Percentiles rank a stretch among this genome's conserved stretches.
These are phyloP conservation scores for Molossus alvarezi DNA, from an alignment of 2,797 vertebrate species.

Conservation along the genomic window DNA sequence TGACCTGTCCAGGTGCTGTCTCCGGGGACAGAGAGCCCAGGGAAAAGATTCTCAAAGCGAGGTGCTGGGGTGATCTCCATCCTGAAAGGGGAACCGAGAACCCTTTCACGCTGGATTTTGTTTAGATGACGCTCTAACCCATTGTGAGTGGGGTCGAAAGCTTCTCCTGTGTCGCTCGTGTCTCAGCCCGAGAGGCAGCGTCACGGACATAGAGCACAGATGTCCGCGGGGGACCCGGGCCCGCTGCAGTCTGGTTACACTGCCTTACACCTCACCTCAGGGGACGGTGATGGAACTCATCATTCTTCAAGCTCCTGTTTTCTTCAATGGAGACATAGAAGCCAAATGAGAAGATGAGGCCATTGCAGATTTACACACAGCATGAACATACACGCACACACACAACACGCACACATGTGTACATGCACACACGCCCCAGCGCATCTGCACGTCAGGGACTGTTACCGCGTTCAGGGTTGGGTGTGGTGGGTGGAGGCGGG, in stretches of 20 bases:
- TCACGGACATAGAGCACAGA: background rate
- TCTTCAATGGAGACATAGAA: background rate
- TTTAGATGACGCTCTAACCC: background rate
- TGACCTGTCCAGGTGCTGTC: background rate
- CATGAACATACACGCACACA: background rate
- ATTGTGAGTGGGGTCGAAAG: accelerated
- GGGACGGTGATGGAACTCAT: background rate
- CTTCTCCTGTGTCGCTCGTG: background rate
- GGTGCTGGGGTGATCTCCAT: too few species aligned
- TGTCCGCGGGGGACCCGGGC: background rate
- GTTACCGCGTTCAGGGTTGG: too few species aligned
- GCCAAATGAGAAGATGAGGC: background rate
- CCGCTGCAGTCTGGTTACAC: background rate
- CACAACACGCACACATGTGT: too few species aligned
- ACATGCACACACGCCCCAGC: too few species aligned
- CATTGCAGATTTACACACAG: background rate
- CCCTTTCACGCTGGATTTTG: too few species aligned
- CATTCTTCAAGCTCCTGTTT: background rate
- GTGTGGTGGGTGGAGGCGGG: too few species aligned
- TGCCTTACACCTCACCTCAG: background rate
- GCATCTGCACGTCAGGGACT: too few species aligned
- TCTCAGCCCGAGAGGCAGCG: background rate
- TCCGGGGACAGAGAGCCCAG: background rate
- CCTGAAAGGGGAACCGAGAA: too few species aligned
- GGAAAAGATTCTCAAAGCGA: too few species aligned